Evolutionary conservation across 2,888 invertebrate species (phyloP), one percentile per base, ranked within the genome.

Genomic region (Brachyptera risi): DNA sequence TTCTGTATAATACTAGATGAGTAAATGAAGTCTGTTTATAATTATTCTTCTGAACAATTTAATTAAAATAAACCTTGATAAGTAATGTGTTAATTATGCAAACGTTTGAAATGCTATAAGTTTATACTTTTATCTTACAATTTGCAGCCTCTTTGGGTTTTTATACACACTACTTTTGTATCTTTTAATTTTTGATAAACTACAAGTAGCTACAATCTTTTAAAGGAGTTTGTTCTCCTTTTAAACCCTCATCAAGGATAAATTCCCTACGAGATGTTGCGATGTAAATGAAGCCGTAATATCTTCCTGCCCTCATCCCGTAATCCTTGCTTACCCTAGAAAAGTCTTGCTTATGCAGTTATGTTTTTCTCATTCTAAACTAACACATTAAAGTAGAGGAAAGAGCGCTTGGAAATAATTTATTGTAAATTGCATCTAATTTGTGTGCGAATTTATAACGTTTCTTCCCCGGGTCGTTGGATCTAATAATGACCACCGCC

Each of bases 251-350:
- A 44, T 31, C 37, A 44, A 59, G 59, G 54, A 54, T 54, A 59
- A 59, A 59, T 59, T 54, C 31, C 54, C 26, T 54, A 54, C 42
- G 59, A 59, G 54, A 59, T 54, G 59, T 31, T n/a, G n/a, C n/a
- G 42, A 59, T 59, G 59, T 54, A 59, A 59, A 59, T 59, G 51
- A 59, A 59, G 40, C 59, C 37, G 27, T 49, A 59, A 51, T 59
- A 40, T 59, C 38, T 47, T 35, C 54, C 54, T 27, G 35, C 35
- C 37, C n/a, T n/a, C 54, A 19, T 5, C 13, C 37, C 54, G 37
- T 54, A 54, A 54, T 54, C 54, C 54, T 37, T 54, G 54, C 54
- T 54, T 54, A 54, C 54, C 54, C 54, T 37, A 54, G 35, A 54
- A 31, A 35, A 54, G 37, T 54, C 19, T 7, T 44, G n/a, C n/a